Percentiles rank a stretch among this genome's conserved stretches.
Evolutionary conservation across 1,140 invertebrate species (phyloP).

Genomic region (Drosophila sturtevanti): DNA sequence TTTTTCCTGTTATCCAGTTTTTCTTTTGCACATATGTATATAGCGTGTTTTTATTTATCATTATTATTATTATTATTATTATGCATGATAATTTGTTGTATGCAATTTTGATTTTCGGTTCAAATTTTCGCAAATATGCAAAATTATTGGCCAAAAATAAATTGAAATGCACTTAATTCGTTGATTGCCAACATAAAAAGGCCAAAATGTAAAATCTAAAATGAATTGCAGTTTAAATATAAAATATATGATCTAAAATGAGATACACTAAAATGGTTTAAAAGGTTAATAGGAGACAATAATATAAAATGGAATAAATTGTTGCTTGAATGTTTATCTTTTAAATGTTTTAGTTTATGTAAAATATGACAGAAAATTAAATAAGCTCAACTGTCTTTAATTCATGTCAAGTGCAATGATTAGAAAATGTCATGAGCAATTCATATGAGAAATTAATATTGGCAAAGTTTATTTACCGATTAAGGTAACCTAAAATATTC

Average conservation of each 20-base stretch:
- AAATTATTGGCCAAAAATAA: not conserved
- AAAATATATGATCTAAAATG: not conserved
- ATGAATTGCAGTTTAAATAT: not conserved
- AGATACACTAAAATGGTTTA: not conserved
- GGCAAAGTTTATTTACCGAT: no score
- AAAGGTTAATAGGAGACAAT: not conserved
- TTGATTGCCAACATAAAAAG: not conserved
- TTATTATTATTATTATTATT: constrained; percentile 36
- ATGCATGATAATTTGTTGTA: constrained; percentile 40
- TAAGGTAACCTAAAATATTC: no score
- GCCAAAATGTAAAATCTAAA: not conserved
- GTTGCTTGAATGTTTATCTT: not conserved
- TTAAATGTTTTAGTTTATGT: not conserved
- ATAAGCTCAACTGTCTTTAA: no score
- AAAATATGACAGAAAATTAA: not conserved
- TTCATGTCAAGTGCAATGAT: no score
- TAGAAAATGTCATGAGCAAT: no score
- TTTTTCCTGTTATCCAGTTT: constrained; percentile 30
- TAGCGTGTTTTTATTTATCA: not conserved
- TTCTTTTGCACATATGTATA: not conserved
- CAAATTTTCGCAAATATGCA: constrained; percentile 10
- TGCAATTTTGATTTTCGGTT: constrained; percentile 38
- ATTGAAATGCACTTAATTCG: constrained; percentile 20
- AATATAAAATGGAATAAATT: not conserved
- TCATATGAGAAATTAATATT: no score